Conservation (phyloP, 2,888 invertebrate genomes). For the Odontomyia ornata region DNA sequence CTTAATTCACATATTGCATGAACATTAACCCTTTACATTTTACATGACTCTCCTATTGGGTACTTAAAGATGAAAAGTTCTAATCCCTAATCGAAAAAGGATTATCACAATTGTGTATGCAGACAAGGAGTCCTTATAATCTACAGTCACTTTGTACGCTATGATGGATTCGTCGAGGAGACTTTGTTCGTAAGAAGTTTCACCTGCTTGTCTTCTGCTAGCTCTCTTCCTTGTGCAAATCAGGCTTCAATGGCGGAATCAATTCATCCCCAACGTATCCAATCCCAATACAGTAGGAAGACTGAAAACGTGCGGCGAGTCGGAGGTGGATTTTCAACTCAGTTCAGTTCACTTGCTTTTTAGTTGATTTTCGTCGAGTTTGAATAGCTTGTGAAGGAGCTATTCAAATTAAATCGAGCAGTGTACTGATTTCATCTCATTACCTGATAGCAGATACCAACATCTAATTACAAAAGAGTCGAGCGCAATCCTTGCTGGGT, state of each 20-base stretch:
- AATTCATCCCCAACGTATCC: conserved; percentile 3
- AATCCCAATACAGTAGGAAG: neutral
- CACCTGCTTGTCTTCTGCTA: conserved; percentile 3
- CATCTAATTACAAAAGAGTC: conserved; percentile 11
- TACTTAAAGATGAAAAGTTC: conserved; percentile 15
- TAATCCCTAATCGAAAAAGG: conserved; percentile 29
- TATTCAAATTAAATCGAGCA: conserved; percentile 36
- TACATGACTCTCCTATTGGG: too few species aligned
- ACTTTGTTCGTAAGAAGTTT: conserved; percentile 3
- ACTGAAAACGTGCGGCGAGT: neutral
- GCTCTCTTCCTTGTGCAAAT: neutral
- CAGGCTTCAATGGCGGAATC: conserved; percentile 2
- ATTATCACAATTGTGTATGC: conserved; percentile 13
- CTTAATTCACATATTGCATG: too few species aligned
- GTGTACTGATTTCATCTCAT: conserved; percentile 16
- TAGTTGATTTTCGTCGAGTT: neutral
- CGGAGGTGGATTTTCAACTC: neutral
- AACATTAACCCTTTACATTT: too few species aligned
- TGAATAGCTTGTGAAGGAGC: conserved; percentile 10
- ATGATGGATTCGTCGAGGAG: neutral
- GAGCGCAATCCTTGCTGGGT: neutral
- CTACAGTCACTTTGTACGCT: conserved; percentile 1
- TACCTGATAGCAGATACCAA: conserved; percentile 14
- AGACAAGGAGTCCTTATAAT: conserved; percentile 24
- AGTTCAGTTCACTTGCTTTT: conserved; percentile 1